A percentile compares a stretch with the other conserved stretches of the same genome.
Evolutionary conservation across 2,888 invertebrate genomes (phyloP).

Genomic region (Trileptium ribeirensis): DNA sequence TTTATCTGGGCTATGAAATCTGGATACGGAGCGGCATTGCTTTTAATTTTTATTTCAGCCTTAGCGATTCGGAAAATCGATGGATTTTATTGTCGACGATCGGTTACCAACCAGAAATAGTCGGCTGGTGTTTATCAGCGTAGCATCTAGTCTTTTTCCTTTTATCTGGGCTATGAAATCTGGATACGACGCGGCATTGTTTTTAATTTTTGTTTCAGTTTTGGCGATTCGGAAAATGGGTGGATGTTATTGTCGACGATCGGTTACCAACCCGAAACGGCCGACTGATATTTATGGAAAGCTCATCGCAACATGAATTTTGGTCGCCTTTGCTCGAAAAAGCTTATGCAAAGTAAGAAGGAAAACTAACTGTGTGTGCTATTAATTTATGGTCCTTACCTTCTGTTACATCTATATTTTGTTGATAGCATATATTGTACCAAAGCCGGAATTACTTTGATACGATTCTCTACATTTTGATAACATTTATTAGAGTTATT

Average conservation of each 20-base stretch:
- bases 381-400: too few relatives aligned
- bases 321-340: constrained; percentile 1
- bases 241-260: constrained; percentile 11
- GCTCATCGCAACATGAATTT: background rate
- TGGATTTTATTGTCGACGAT: constrained; percentile 7
- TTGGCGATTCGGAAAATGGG: background rate
- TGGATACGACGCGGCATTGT: too few relatives aligned
- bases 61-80: background rate
- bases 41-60: background rate
- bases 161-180: too few relatives aligned
- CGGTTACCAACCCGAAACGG: background rate
- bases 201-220: background rate
- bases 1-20: too few relatives aligned
- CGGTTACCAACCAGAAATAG: background rate
- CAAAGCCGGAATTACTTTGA: too few relatives aligned
- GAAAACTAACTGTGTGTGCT: too few relatives aligned
- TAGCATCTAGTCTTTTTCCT: too few relatives aligned
- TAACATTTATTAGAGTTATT: too few relatives aligned
- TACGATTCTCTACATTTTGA: too few relatives aligned
- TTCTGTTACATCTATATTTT: too few relatives aligned
- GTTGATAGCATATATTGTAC: too few relatives aligned
- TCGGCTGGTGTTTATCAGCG: background rate
- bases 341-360: background rate
- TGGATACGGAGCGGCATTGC: too few relatives aligned
- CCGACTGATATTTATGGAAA: background rate